Conservation (phyloP, 2,797 vertebrate genomes). For the Platyrinchus mystaceus region DNA sequence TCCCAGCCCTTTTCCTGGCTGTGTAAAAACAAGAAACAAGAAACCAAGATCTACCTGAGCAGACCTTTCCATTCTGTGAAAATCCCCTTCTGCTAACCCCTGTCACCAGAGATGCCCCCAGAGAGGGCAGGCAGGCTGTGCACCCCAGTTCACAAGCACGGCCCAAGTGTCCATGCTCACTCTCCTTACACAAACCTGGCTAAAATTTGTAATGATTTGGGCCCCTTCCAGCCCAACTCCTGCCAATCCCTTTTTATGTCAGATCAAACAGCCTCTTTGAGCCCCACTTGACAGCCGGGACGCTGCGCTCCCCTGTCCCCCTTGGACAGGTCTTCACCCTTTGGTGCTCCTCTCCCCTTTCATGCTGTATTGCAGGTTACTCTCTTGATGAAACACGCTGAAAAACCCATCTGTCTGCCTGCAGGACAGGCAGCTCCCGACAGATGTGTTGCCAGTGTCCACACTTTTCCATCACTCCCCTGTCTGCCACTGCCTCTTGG, state of each 20-base stretch:
- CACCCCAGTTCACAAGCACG: not conserved
- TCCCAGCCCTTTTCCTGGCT: not conserved
- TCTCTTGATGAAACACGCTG: not conserved
- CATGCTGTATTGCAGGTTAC: not conserved
- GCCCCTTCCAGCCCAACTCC: not conserved
- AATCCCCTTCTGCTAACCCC: not conserved
- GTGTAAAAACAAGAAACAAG: not conserved
- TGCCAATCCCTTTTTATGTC: not conserved
- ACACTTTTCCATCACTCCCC: not conserved
- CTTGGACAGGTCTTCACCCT: not conserved
- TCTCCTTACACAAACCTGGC: not conserved
- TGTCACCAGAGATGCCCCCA: not conserved
- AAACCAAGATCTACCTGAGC: not conserved
- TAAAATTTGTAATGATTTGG: not conserved
- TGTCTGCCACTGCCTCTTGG: not conserved
- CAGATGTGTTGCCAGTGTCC: conserved; percentile 1
- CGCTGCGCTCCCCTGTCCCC: not conserved
- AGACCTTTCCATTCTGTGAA: not conserved
- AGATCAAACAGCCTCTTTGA: not conserved
- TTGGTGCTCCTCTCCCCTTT: not conserved
- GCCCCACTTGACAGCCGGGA: not conserved
- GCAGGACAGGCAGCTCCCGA: not conserved
- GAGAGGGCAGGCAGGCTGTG: not conserved
- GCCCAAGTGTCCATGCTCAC: not conserved
- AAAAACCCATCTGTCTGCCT: conserved; percentile 4